Evolutionary conservation across 2,797 vertebrate species (phyloP), one percentile per base, ranked within the genome.

Genomic region (Lutjanus campechanus): DNA sequence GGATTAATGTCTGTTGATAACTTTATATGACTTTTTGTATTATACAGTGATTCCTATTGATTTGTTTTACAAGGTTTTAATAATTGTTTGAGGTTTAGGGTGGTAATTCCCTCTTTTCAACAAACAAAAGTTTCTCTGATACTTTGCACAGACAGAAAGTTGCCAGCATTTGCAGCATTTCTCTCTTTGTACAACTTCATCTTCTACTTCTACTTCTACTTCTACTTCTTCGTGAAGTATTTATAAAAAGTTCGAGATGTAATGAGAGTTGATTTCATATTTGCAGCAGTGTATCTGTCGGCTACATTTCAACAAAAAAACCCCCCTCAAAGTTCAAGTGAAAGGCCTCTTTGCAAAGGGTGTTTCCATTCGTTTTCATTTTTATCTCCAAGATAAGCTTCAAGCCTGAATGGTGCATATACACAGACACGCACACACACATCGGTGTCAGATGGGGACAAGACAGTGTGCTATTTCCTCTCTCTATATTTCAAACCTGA

Each of bases 391-490:
- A 85, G 88, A 94, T 93, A 88, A 91, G 83, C 72, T 86, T 69
- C 11, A 55, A 84, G 73, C 76, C 81, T 76, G 78, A 71, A 77
- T 60, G 46, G 51, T 64, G 62, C 72, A 11, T 15, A 47, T 54
- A 59, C 64, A 69, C 12, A 50, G 44, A 43, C 47, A 11, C 64
- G 49, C 79, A 60, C 54, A 79, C 67, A 56, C 62, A 60, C 47
- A 77, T 50, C 53, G 74, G 82, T 91, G 91, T 93, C 88, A 92
- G 62, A 91, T 76, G 74, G 85, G 93, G 90, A 92, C 90, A 89
- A 87, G 73, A 70, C 83, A 72, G 74, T 54, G 64, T 87, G 85
- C 84, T 84, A 91, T 93, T 93, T 94, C 88, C 92, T 93, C 76
- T 71, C 66, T 79, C 79, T 79, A 76, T 92, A 77, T 93, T 91